phyloP scores from a whole-genome alignment of 2,113 vertebrate species.

The Sinocyclocheilus grahami region DNA sequence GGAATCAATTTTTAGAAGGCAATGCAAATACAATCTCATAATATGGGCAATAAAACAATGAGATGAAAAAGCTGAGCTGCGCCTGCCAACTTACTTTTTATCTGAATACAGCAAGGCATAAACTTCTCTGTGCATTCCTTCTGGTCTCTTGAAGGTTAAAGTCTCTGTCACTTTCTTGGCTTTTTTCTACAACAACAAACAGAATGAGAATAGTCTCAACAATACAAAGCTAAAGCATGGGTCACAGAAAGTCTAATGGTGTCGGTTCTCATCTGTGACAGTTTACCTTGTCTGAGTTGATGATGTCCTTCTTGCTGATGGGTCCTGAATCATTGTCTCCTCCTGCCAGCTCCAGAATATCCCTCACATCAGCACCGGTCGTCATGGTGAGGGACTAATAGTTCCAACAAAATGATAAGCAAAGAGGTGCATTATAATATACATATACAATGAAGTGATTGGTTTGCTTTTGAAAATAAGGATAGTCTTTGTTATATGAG shows the following conservation, averaged over 20 bases:
- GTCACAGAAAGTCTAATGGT: not conserved
- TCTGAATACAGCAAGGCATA: slow-evolving; percentile 98
- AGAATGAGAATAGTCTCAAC: not conserved
- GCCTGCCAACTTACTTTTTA: slow-evolving; percentile 87
- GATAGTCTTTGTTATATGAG: not conserved
- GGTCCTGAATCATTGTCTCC: slow-evolving; percentile 85
- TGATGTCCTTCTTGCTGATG: slow-evolving; percentile 97
- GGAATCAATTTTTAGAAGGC: no score
- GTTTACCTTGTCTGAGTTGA: slow-evolving; percentile 94
- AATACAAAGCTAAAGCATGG: not conserved
- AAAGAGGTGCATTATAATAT: no score
- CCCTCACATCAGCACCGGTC: slow-evolving; percentile 93
- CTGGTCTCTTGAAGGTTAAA: slow-evolving; percentile 93
- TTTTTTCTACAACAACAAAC: slow-evolving; percentile 84
- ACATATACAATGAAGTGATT: not conserved
- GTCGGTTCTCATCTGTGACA: no score
- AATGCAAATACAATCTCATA: not conserved
- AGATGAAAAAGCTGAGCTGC: not conserved
- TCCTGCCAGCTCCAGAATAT: slow-evolving; percentile 92
- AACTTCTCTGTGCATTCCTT: slow-evolving; percentile 98
- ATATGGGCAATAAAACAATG: not conserved
- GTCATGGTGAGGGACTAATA: slow-evolving; percentile 72
- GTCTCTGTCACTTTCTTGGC: slow-evolving; percentile 93
- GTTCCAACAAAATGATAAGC: not conserved
- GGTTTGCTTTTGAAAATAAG: not conserved